phyloP scores from a whole-genome alignment of 1,140 invertebrate genomes.

The Hyphantria cunea region DNA sequence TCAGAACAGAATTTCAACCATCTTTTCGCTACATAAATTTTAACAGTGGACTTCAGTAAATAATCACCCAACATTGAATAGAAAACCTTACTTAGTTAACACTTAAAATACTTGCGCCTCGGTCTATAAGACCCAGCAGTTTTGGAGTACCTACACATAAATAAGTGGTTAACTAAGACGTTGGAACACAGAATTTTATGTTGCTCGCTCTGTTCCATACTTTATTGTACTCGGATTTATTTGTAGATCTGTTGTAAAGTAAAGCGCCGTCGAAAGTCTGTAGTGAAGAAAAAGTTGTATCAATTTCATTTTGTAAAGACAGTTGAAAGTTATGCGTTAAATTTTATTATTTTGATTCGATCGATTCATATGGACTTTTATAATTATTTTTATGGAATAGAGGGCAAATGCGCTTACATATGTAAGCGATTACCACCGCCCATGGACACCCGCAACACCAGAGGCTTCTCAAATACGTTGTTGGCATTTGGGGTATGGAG shows the following conservation, averaged over 20 bases:
- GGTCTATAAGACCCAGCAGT: slow-evolving; percentile 25
- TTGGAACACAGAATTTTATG: slow-evolving; percentile 47
- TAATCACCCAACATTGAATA: slow-evolving; percentile 32
- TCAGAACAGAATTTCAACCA: slow-evolving; percentile 16
- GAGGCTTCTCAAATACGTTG: too few species aligned
- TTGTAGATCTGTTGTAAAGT: slow-evolving; percentile 31
- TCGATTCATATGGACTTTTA: too few species aligned
- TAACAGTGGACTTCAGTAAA: slow-evolving; percentile 12
- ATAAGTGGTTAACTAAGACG: slow-evolving; percentile 50
- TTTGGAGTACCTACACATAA: slow-evolving; percentile 37
- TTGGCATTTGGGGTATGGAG: too few species aligned
- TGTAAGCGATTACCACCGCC: too few species aligned
- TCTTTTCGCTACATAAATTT: slow-evolving; percentile 10
- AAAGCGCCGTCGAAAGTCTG: slow-evolving; percentile 16
- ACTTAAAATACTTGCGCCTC: slow-evolving; percentile 28
- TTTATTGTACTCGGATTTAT: slow-evolving; percentile 40
- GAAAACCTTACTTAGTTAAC: slow-evolving; percentile 27
- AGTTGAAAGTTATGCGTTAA: slow-evolving; percentile 5
- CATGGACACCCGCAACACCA: too few species aligned
- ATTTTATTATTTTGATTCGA: neutral
- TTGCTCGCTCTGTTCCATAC: slow-evolving; percentile 13
- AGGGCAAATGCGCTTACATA: too few species aligned
- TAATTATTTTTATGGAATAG: too few species aligned
- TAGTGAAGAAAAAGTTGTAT: slow-evolving; percentile 18
- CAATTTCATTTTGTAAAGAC: slow-evolving; percentile 16